Base-by-base conservation (phyloP, 2,113 vertebrate genomes). In the Phycodurus eques region DNA sequence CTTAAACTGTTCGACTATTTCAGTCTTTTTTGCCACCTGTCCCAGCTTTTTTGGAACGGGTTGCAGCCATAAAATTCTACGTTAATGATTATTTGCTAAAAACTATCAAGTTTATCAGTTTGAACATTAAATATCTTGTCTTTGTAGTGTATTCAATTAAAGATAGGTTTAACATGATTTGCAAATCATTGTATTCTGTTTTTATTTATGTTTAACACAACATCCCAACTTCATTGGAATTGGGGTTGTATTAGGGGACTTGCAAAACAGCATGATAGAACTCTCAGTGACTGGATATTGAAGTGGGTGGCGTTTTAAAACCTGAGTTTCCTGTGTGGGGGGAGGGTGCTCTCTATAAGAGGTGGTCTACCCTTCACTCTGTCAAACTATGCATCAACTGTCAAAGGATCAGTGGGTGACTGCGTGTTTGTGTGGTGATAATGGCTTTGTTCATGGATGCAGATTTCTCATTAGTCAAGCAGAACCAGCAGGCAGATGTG, bases 361-460 rank as follows among this genome's bases (percentile, higher is more conserved):
- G 63, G 80, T 13, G 47, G 43, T 64, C 71, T 43, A 73, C 71
- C 77, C 71, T 78, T 77, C 72, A 72, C 75, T 46, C 31, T 13
- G 39, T 57, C 60, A 65, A 76, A 65, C 35, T 14, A 35, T 61
- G 20, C 46, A 51, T 17, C 46, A 57, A 27, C 73, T n/a, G 46
- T 59, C 61, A 66, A 78, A 49, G 27, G n/a, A 46, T n/a, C 51
- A 0, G 35, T 12, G 22, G 15, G 22, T 44, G n/a, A 17, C 46
- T 15, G 22, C 15, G 22, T 33, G 31, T 44, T 57, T 44, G 56
- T 31, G 62, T 1, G 33, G 61, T 11, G 20, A 66, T 39, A 15
- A 92, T 92, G 89, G 78, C 88, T 75, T 77, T 87, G 53, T 90
- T 90, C 70, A 39, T 88, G 83, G 86, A 89, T 67, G 63, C 79